Percentiles rank a stretch among this genome's conserved stretches.
These are phyloP conservation scores for Epicauta chinensis DNA, from an alignment of 1,140 invertebrate genomes.

Conservation along the genomic window DNA sequence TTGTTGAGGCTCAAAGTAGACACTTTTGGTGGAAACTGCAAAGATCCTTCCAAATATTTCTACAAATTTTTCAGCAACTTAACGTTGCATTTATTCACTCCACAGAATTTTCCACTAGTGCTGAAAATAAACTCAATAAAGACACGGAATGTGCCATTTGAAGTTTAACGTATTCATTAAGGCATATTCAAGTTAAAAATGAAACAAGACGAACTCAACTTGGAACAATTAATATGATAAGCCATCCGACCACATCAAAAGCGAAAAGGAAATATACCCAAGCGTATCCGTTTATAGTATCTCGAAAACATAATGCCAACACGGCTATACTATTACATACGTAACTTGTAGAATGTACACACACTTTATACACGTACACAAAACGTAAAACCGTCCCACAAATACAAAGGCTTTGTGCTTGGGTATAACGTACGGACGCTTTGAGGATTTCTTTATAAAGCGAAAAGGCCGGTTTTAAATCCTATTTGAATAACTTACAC, in stretches of 20 bases:
- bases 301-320: slow-evolving; percentile 13
- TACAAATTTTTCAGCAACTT: too few species aligned
- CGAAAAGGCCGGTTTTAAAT: slow-evolving; percentile 14
- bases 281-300: slow-evolving; percentile 4
- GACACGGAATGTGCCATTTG: too few species aligned
- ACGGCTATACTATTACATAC: slow-evolving; percentile 9
- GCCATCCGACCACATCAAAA: slow-evolving; percentile 12
- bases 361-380: too few species aligned
- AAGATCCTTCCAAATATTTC: too few species aligned
- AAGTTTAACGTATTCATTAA: too few species aligned
- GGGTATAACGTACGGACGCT: slow-evolving; percentile 13
- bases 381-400: slow-evolving; percentile 5
- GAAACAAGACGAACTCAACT: slow-evolving; percentile 1
- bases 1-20: too few species aligned
- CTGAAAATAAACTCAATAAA: too few species aligned
- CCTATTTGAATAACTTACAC: slow-evolving; percentile 16
- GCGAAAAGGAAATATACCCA: slow-evolving; percentile 5
- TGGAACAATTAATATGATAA: slow-evolving; percentile 15
- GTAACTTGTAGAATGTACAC: too few species aligned
- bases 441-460: slow-evolving; percentile 17
- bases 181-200: too few species aligned
- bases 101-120: too few species aligned
- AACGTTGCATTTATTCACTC: too few species aligned
- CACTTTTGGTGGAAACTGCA: too few species aligned
- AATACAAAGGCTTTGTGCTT: slow-evolving; percentile 16